Evolutionary conservation across 2,113 vertebrate genomes (phyloP), one percentile per base, ranked within the genome.

Genomic region (Petroica traversi): DNA sequence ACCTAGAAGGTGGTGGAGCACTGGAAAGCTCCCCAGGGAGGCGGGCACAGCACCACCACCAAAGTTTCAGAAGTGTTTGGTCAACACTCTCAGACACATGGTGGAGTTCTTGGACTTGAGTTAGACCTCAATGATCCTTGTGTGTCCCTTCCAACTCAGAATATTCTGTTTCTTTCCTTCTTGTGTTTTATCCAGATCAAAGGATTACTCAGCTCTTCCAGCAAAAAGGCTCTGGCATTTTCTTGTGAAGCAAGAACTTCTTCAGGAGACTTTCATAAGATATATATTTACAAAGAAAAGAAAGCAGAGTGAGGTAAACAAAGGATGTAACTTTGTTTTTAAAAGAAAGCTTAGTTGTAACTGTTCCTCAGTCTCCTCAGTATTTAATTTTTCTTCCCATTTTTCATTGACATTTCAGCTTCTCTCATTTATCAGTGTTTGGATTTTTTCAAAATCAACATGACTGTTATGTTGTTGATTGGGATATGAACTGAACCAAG

Each of bases 271-370:
- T 38, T 98, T 99, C 92, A 99, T 99, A 92, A 99, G 99, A 97
- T 99, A 99, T 25, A 99, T 99, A 97, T 99, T 99, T 89, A 99
- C 99, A 17, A 99, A 99, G 98, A 99, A 99, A 97, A 99, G 99
- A 97, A 99, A 99, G 95, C 99, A 99, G 98, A 98, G 99, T 97
- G 99, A 99, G 99, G 99, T 99, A 98, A 98, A 97, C 38, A 33
- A 69, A 95, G 81, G 45, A 83, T 48, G 31, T 46, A 31, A 62
- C 29, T 24, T 57, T 46, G 46, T 59, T 57, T 5, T 1, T 4
- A 36, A 46, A 72, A 85, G 22, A 71, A 78, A 69, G 2, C 18
- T 85, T 9, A 49, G 4, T 72, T 85, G 25, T 62, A 68, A 78
- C 51, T 41, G 74, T 73, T 76, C 26, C 23, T 76, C 49, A 48